Percentiles rank a stretch among this genome's conserved stretches.
These are phyloP conservation scores for Crossaster papposus DNA, from an alignment of 53 echinoderm and acorn worm genomes.

Conservation along the genomic window DNA sequence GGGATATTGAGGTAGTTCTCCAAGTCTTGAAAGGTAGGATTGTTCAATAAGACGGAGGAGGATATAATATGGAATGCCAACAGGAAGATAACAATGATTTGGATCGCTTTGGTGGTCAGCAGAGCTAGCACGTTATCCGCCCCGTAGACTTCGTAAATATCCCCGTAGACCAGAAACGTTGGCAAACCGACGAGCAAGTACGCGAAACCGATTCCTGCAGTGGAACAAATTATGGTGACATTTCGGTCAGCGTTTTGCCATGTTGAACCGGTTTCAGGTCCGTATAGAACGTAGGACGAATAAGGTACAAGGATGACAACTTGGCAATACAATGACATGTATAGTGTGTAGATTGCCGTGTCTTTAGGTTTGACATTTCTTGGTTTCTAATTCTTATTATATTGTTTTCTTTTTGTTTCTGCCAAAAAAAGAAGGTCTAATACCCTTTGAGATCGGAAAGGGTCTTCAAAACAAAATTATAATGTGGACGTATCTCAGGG, in stretches of 20 bases:
- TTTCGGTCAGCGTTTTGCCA: neutral
- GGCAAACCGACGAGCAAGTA: neutral
- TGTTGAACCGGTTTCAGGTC: no score
- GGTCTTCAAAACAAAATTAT: no score
- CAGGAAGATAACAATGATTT: neutral
- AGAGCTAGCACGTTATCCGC: slow-evolving; percentile 7
- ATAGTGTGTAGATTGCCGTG: neutral
- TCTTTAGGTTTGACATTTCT: no score
- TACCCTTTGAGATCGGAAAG: no score
- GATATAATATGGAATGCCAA: slow-evolving; percentile 41
- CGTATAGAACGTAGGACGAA: no score
- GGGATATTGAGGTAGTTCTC: slow-evolving; percentile 67
- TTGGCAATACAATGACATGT: no score
- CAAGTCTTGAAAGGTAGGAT: slow-evolving; percentile 71
- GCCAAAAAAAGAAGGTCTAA: no score
- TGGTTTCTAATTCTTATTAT: no score
- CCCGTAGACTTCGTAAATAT: slow-evolving; percentile 8
- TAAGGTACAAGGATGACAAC: no score
- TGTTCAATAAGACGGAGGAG: slow-evolving; percentile 55
- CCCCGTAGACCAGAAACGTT: slow-evolving; percentile 14
- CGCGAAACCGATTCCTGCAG: neutral
- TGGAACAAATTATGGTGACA: neutral
- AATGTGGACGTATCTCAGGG: no score
- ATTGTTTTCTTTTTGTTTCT: no score
- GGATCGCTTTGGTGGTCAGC: neutral